Evolutionary conservation across 2,888 invertebrate species (phyloP), one percentile per base, ranked within the genome.

Genomic region (Pseudeuparius sepicola): DNA sequence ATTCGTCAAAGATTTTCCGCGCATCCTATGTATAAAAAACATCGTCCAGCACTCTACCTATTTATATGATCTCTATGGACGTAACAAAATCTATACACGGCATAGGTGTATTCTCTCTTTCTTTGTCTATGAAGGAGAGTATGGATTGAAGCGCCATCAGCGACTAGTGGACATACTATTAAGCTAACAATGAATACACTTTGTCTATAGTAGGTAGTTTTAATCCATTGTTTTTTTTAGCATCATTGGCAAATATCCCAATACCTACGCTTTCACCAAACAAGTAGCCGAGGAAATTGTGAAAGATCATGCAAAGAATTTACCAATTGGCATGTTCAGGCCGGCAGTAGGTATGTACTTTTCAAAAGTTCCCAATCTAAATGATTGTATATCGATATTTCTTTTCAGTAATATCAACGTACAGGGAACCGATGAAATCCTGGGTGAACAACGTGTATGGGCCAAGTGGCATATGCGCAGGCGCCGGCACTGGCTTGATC

Each of bases 401-500:
- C 10, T 6, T 14, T 38, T 31, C 50, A 75, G 75, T 76, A 7
- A 63, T 74, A 37, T 73, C 75, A 2, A 71, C 83, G 0, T 82
- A 80, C 51, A 71, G 71, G 31, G 83, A 84, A 55, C 85, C 85
- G 1, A 61, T 81, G 0, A 64, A 76, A 43, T 88, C 87, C 2
- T 93, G 90, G 89, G 84, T 88, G 10, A 89, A 90, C 63, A 93
- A 89, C 53, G 70, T 86, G 49, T 92, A 92, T 54, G 92, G 92
- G 3, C 85, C 89, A 1, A 87, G 86, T 4, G 89, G 77, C 1
- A 68, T 71, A 24, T 77, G 74, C 44, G 68, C 79, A 7, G 83
- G 80, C 0, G 75, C 78, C 3, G 82, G 85, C 0, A 78, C 79
- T 14, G 92, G 92, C 38, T 71, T 88, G 2, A 54, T 84, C 24